Evolutionary conservation across 2,797 vertebrate species (phyloP), one percentile per base, ranked within the genome.

Genomic region (Girardinus metallicus): DNA sequence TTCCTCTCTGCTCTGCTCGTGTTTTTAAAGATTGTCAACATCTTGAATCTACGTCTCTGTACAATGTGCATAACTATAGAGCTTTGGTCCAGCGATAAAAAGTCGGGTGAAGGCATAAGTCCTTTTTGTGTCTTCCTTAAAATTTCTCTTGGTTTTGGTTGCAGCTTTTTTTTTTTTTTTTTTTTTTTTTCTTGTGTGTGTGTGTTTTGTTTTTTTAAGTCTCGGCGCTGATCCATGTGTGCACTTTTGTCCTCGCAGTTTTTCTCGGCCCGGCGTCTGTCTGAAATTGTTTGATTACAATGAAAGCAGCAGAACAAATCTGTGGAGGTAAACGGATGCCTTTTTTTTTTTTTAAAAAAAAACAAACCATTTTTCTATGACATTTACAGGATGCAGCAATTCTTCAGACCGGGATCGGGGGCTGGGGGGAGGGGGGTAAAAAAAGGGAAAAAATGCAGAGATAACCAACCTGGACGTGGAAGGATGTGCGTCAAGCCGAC

Each of bases 11-110:
- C 86, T 86, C 96, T 88, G 89, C 79, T 96, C 96, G 91, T 96
- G 97, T 97, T 97, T 95, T 77, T 73, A 88, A 87, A 97, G 98
- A 99, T 99, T 99, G 98, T 99, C 98, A 98, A 97, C 96, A 96
- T 97, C 96, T 96, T 97, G 96, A 97, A 97, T 97, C 97, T 96
- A 96, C 97, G 96, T 97, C 95, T 97, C 97, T 99, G 97, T 97
- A 98, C 97, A 98, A 97, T 98, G 97, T 99, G 98, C 98, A 99
- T 98, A 98, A 97, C 97, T 97, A 97, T 96, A 97, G 97, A 97
- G 96, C 98, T 99, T 99, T 99, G 98, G 98, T 99, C 98, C 98
- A 98, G 97, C 97, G 93, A 97, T 97, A 95, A 97, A 96, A 97
- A 97, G 96, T 96, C 92, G 95, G 97, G 96, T 94, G 95, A 97